These are phyloP conservation scores for Trachelus troglodyta DNA, from an alignment of 2,888 invertebrate genomes.

Conservation along the genomic window DNA sequence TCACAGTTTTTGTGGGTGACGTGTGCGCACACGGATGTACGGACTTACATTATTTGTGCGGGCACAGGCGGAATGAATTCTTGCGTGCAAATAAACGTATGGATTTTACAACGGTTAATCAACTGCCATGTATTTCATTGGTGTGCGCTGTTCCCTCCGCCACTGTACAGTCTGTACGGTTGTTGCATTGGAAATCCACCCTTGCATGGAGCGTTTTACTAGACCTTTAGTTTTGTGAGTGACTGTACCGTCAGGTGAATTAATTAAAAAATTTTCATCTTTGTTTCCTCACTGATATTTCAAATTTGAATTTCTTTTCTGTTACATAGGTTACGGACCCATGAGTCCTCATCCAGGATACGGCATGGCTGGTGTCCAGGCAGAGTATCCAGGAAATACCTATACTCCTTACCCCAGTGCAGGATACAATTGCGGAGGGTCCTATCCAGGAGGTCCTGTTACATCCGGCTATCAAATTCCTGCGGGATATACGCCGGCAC, in stretches of 20 bases:
- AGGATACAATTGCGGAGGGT: conserved; percentile 70
- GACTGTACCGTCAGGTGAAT: background rate
- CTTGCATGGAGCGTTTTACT: background rate
- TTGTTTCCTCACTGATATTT: background rate
- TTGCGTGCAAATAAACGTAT: conserved; percentile 49
- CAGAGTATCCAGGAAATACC: conserved; percentile 83
- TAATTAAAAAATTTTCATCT: background rate
- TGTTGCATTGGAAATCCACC: background rate
- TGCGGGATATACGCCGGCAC: conserved; percentile 76
- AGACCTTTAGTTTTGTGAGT: background rate
- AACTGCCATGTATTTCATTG: conserved; percentile 31
- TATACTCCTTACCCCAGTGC: conserved; percentile 77
- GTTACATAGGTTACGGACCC: conserved; percentile 77
- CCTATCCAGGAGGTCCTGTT: conserved; percentile 68
- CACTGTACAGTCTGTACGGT: background rate
- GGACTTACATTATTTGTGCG: background rate
- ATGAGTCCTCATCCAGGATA: conserved; percentile 89
- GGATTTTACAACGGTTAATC: conserved; percentile 55
- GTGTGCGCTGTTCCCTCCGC: background rate
- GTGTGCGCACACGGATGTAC: conserved; percentile 26
- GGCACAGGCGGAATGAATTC: conserved; percentile 45
- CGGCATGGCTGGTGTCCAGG: conserved; percentile 79
- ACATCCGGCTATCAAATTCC: conserved; percentile 74
- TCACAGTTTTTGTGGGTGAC: conserved; percentile 29
- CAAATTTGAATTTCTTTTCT: background rate